A percentile compares a stretch with the other conserved stretches of the same genome.
Conservation (phyloP, 2,113 vertebrate genomes). For the Tauraco erythrolophus region DNA sequence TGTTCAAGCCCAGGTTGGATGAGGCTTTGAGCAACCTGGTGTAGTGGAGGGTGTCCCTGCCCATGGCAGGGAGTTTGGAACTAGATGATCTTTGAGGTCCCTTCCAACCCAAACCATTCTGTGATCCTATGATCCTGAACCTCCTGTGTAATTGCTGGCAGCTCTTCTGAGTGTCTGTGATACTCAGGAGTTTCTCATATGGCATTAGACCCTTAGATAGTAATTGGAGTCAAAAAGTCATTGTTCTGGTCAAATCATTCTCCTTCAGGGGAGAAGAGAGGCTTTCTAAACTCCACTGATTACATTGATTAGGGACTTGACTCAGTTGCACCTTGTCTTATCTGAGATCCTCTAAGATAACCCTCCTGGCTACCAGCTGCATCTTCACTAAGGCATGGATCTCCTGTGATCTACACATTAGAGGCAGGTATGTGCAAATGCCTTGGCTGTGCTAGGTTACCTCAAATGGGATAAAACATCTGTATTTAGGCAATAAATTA, state of each 20-base stretch:
- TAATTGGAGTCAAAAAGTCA: neutral
- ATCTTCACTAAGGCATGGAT: neutral
- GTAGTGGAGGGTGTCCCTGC: no score
- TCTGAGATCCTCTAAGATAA: neutral
- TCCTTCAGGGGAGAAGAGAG: neutral
- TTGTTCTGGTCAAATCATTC: neutral
- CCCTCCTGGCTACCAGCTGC: neutral
- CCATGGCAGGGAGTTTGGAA: no score
- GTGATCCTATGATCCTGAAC: no score
- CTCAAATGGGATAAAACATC: neutral
- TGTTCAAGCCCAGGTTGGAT: no score
- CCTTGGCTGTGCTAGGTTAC: neutral
- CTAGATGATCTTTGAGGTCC: no score
- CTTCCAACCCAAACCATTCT: no score
- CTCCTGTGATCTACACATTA: neutral
- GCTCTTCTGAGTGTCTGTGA: neutral
- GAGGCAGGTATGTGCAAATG: neutral
- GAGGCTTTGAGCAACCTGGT: no score
- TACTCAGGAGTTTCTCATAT: neutral
- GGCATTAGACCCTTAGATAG: neutral
- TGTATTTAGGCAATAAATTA: constrained; percentile 2
- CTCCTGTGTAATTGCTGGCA: neutral
- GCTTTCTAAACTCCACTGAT: neutral
- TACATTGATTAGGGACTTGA: neutral
- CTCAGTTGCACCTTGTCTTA: neutral